Evolutionary conservation across 2,888 invertebrate species (phyloP), one percentile per base, ranked within the genome.

Genomic region (Eueremaeus valkanovi): DNA sequence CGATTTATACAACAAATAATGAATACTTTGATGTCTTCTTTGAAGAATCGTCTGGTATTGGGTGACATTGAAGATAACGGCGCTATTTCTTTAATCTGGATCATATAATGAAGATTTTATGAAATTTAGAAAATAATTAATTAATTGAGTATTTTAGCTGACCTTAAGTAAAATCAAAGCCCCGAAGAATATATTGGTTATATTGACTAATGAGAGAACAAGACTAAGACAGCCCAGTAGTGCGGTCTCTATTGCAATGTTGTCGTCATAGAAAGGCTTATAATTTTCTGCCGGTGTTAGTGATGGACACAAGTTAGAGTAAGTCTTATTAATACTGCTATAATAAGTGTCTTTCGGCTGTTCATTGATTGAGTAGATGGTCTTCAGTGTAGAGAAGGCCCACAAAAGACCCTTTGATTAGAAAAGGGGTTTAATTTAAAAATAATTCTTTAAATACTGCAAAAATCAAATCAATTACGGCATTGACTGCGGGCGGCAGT

Each of bases 201-300:
- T 92, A 83, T 93, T 93, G 45, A 93, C 87, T 72, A 92, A 86
- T 1, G 92, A 92, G 73, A 93, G 84, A 78, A 90, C 88, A 76
- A 91, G 89, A 81, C 92, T 92, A 74, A 92, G 89, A 75, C 90
- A 88, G 31, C 92, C 93, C 81, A 92, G 89, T 77, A 90, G 86
- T 73, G 90, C 88, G 81, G 90, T 90, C 83, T 93, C 92, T 42
- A 88, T 87, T 1, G 91, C 89, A 80, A 92, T 85, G 82, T 91
- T 89, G 80, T 90, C 87, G 73, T 89, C 89, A 82, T 92, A 92
- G 36, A 90, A 81, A 42, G 89, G 88, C 13, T 85, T 75, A 73
- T 84, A 84, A 11, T 68, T 75, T 3, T 51, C 21, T 24, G 77
- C 76, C 0, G 78, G 78, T 11, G 73, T 75, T 2, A 79, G 66